Evolutionary conservation across 2,113 vertebrate species (phyloP).

Genomic region (Tachysurus fulvidraco): DNA sequence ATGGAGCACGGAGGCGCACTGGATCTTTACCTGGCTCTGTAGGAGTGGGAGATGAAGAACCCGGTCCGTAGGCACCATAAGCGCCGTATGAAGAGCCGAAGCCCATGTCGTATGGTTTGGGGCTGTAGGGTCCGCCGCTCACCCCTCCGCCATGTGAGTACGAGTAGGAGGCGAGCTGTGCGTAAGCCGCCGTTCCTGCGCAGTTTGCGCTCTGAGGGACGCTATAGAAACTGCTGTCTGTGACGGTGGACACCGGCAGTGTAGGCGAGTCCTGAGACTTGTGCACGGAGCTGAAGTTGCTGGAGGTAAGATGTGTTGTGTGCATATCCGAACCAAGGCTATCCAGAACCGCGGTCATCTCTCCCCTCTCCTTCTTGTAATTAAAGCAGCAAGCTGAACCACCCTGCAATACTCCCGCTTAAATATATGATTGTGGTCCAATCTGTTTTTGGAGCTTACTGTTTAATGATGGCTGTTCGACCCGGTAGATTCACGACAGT

Average conservation of each 20-base stretch:
- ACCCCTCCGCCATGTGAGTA: constrained; percentile 69
- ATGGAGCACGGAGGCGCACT: background rate
- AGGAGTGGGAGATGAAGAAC: constrained; percentile 59
- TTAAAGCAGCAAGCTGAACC: background rate
- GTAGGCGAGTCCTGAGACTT: constrained; percentile 85
- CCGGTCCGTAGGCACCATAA: constrained; percentile 52
- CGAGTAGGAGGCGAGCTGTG: constrained; percentile 78
- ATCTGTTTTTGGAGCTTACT: background rate
- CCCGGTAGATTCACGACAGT: constrained; percentile 27
- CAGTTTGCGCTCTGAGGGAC: constrained; percentile 77
- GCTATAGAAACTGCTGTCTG: constrained; percentile 85
- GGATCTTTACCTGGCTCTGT: constrained; percentile 53
- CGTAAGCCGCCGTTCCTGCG: constrained; percentile 73
- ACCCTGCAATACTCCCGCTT: background rate
- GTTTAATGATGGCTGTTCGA: constrained; percentile 3
- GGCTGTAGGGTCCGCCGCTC: constrained; percentile 71
- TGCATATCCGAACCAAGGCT: constrained; percentile 84
- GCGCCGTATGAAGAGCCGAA: constrained; percentile 53
- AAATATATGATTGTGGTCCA: background rate
- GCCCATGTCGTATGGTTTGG: constrained; percentile 60
- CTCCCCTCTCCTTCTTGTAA: constrained; percentile 37
- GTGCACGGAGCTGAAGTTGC: constrained; percentile 73
- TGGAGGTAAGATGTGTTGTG: constrained; percentile 80
- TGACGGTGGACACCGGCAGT: constrained; percentile 81
- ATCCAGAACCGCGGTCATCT: constrained; percentile 84